phyloP scores from a whole-genome alignment of 2,113 vertebrate species.

The Vireo altiloquus region DNA sequence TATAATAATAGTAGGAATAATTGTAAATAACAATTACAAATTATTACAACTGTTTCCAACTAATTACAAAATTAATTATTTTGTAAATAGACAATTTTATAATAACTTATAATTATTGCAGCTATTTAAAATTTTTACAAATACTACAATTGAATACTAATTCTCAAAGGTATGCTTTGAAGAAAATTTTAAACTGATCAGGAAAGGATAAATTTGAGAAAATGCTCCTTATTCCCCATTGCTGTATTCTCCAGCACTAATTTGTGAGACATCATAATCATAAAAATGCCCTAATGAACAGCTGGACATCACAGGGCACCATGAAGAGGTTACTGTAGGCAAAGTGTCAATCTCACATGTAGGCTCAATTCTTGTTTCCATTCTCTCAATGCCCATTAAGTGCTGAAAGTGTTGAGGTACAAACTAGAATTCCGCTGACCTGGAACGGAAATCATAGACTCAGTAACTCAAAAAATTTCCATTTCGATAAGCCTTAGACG shows the following conservation, averaged over 20 bases:
- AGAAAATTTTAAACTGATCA: background rate
- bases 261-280: background rate
- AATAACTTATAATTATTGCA: background rate
- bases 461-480: background rate
- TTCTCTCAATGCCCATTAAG: background rate
- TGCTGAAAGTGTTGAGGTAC: background rate
- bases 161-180: background rate
- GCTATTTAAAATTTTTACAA: background rate
- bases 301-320: background rate
- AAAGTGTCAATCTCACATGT: background rate
- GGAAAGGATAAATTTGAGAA: background rate
- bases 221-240: background rate
- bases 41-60: background rate
- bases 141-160: background rate
- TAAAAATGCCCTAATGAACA: background rate
- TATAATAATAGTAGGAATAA: background rate
- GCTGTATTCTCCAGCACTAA: background rate
- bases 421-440: background rate
- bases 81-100: background rate
- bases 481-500: background rate
- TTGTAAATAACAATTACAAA: background rate
- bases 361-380: background rate
- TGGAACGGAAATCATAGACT: background rate
- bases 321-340: background rate
- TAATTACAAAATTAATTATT: background rate